These are phyloP conservation scores for Sorex maritimensis DNA, from an alignment of 2,797 vertebrate genomes.

Conservation along the genomic window DNA sequence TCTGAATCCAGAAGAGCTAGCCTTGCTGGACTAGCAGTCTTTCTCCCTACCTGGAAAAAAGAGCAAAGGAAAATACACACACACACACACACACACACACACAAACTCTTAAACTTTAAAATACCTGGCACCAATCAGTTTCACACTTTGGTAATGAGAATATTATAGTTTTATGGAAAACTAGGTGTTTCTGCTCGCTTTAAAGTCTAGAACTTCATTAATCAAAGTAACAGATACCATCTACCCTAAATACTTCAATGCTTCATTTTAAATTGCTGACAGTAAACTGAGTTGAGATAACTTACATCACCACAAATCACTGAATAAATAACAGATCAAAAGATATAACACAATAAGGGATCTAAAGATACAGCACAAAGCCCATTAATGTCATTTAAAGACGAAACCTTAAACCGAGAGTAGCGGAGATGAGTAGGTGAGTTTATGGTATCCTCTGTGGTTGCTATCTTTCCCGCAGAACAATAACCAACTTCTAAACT, in stretches of 20 bases:
- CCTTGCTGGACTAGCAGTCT: slow-evolving; percentile 42
- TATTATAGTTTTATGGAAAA: slow-evolving; percentile 27
- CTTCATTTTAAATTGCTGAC: slow-evolving; percentile 79
- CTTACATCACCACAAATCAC: slow-evolving; percentile 81
- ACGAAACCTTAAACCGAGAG: slow-evolving; percentile 65
- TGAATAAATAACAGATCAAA: slow-evolving; percentile 51
- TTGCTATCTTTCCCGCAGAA: slow-evolving; percentile 51
- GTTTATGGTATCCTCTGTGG: background rate
- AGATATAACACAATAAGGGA: slow-evolving; percentile 61
- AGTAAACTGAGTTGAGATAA: slow-evolving; percentile 70
- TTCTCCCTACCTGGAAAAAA: background rate
- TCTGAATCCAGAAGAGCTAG: slow-evolving; percentile 61
- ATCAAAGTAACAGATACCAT: slow-evolving; percentile 58
- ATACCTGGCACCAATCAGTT: background rate
- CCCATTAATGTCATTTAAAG: slow-evolving; percentile 64
- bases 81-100: background rate
- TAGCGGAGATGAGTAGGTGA: slow-evolving; percentile 17
- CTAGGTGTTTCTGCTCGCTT: slow-evolving; percentile 51
- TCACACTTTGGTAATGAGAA: background rate
- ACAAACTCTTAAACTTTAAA: slow-evolving; percentile 4
- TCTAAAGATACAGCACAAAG: slow-evolving; percentile 74
- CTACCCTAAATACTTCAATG: slow-evolving; percentile 56
- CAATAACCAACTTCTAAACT: slow-evolving; percentile 39
- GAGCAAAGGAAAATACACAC: background rate
- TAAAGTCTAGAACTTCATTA: slow-evolving; percentile 67